Evolutionary conservation across 1,140 invertebrate species (phyloP), one percentile per base, ranked within the genome.

Genomic region (Lasaia peninsularis): DNA sequence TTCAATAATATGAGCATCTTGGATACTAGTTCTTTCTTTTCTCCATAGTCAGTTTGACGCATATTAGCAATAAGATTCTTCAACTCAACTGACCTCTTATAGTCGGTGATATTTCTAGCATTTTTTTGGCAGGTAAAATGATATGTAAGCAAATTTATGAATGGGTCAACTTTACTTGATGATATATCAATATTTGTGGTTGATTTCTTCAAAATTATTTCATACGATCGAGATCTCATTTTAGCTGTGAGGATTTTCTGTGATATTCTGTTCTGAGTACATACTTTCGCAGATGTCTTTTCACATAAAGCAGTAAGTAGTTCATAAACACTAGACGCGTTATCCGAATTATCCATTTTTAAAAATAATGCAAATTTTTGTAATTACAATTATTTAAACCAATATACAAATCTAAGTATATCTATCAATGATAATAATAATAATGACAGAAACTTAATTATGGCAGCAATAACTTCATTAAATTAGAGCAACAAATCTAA

Each of bases 151-250:
- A 88, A 69, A 48, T 80, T 75, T 40, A 65, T 62, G 11, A 80
- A 59, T 0, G 85, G 81, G 59, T 81, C 78, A 11, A 62, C 58
- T 9, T 62, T 54, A n/a, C 35, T 21, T 24, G 34, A 48, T 2
- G 69, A 62, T 11, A 73, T 52, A 16, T 69, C 70, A 55, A 62
- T 65, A 4, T 69, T 67, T 58, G 63, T 62, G 3, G 58, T 35
- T 10, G 76, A 69, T 54, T 77, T 84, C 40, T 78, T 80, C 24
- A 88, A 58, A 55, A 88, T 84, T 21, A 88, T 80, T 52, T 86
- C 83, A 52, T 86, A 88, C 1, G 77, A 69, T 35, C 70, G 68
- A 12, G 85, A 79, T 58, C 83, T 72, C 75, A 88, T 80, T 67
- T 79, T 80, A 7, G 71, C 51, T 16, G 65, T 60, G 10, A 80